These are phyloP conservation scores for Etheostoma nigrum DNA, from an alignment of 2,797 vertebrate genomes.

Conservation along the genomic window DNA sequence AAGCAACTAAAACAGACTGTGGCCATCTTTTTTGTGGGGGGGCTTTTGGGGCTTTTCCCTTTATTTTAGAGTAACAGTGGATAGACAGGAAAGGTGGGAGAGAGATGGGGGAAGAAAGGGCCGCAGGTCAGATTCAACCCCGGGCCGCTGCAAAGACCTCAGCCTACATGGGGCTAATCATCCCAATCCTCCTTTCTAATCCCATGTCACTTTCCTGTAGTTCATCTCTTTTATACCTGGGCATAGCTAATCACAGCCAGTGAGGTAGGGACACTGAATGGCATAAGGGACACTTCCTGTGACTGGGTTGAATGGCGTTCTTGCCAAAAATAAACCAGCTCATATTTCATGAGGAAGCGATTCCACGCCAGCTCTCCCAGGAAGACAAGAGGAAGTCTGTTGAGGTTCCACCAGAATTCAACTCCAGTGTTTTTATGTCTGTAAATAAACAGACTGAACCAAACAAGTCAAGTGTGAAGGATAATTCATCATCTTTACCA, in stretches of 20 bases:
- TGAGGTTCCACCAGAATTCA: slow-evolving; percentile 1
- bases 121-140: too few species aligned
- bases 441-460: background rate
- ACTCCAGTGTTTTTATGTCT: slow-evolving; percentile 12
- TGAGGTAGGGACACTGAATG: background rate
- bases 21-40: background rate
- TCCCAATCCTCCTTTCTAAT: background rate
- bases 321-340: slow-evolving; percentile 22
- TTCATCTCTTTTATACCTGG: background rate
- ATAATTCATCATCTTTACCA: background rate
- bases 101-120: too few species aligned
- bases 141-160: too few species aligned
- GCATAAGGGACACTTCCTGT: slow-evolving; percentile 33
- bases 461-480: background rate
- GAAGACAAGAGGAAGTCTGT: slow-evolving; percentile 8
- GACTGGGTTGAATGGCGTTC: slow-evolving; percentile 8
- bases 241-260: background rate
- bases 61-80: too few species aligned
- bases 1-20: background rate
- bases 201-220: background rate
- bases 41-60: too few species aligned
- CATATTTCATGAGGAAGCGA: background rate
- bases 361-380: slow-evolving; percentile 24
- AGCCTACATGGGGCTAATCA: background rate
- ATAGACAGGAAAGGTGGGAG: too few species aligned